phyloP scores from a whole-genome alignment of 1,140 invertebrate genomes.

The Bombus pyrosoma region DNA sequence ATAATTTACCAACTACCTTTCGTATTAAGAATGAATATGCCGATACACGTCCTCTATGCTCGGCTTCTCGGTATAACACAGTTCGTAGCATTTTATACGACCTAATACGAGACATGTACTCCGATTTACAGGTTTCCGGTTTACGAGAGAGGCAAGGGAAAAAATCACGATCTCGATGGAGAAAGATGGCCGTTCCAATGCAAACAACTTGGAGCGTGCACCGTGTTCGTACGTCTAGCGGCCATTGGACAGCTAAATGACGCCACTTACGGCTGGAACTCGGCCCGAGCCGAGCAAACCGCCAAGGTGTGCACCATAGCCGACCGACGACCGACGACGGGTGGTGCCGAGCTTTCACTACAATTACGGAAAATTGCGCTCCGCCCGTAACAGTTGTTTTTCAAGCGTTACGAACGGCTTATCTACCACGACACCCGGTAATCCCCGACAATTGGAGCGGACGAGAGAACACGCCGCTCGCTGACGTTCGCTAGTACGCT shows the following conservation, averaged over 20 bases:
- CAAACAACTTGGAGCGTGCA: conserved; percentile 71
- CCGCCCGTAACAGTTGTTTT: conserved; percentile 76
- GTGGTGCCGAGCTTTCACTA: conserved; percentile 76
- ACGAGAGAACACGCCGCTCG: conserved; percentile 35
- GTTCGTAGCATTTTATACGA: too few relatives aligned
- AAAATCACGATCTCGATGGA: neutral
- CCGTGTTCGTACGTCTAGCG: conserved; percentile 72
- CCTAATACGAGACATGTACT: neutral
- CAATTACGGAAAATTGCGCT: conserved; percentile 80
- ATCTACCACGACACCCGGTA: conserved; percentile 51
- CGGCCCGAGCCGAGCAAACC: conserved; percentile 52
- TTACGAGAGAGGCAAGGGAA: neutral
- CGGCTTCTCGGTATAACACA: too few relatives aligned
- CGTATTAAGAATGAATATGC: neutral
- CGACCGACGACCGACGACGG: conserved; percentile 43
- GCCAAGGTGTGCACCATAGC: conserved; percentile 38
- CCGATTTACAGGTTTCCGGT: neutral
- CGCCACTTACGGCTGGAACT: conserved; percentile 72
- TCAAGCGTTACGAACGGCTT: conserved; percentile 68
- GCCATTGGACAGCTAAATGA: conserved; percentile 79
- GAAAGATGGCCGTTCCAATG: conserved; percentile 60
- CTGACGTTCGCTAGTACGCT: neutral
- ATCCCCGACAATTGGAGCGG: conserved; percentile 54
- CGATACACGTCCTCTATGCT: too few relatives aligned
- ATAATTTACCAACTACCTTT: too few relatives aligned